Conservation (phyloP, 2,888 invertebrate species). For the Drosophila pegasa region DNA sequence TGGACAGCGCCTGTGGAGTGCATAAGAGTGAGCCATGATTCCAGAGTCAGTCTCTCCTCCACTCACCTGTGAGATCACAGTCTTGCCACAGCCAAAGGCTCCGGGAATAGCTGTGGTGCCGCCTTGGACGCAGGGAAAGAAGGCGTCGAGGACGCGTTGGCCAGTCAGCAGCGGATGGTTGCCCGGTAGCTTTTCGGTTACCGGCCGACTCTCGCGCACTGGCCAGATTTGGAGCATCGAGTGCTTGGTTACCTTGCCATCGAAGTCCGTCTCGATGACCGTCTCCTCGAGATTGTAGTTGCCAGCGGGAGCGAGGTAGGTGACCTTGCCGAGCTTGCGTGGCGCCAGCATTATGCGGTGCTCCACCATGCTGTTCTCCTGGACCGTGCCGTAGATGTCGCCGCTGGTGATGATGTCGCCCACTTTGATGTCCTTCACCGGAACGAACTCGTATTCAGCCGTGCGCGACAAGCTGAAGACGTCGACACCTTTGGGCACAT, state of each 20-base stretch:
- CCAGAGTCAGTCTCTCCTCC: background rate
- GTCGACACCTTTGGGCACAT: slow-evolving; percentile 99
- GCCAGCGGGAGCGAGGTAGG: slow-evolving; percentile 96
- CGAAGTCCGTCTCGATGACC: slow-evolving; percentile 98
- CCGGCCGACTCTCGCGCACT: slow-evolving; percentile 97
- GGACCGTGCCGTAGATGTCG: slow-evolving; percentile 97
- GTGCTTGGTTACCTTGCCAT: slow-evolving; percentile 94
- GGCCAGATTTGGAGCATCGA: slow-evolving; percentile 99
- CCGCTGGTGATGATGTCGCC: slow-evolving; percentile 99
- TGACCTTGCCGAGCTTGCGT: slow-evolving; percentile 96
- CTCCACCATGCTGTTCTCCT: slow-evolving; percentile 98
- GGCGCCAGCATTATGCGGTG: slow-evolving; percentile 98
- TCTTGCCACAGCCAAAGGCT: slow-evolving; percentile 99
- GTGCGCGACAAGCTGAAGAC: slow-evolving; percentile 93
- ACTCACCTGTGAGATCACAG: slow-evolving; percentile 93
- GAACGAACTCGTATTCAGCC: slow-evolving; percentile 95
- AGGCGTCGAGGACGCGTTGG: slow-evolving; percentile 98
- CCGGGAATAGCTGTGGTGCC: slow-evolving; percentile 99
- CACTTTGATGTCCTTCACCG: slow-evolving; percentile 89
- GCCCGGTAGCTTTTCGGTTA: slow-evolving; percentile 98
- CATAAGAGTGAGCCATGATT: background rate
- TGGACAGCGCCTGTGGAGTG: slow-evolving; percentile 92
- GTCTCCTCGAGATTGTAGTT: slow-evolving; percentile 96
- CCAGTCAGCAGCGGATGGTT: slow-evolving; percentile 99
- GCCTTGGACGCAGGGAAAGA: slow-evolving; percentile 99